Evolutionary conservation across 2,113 vertebrate species (phyloP).

Genomic region (Pygoscelis antarcticus): DNA sequence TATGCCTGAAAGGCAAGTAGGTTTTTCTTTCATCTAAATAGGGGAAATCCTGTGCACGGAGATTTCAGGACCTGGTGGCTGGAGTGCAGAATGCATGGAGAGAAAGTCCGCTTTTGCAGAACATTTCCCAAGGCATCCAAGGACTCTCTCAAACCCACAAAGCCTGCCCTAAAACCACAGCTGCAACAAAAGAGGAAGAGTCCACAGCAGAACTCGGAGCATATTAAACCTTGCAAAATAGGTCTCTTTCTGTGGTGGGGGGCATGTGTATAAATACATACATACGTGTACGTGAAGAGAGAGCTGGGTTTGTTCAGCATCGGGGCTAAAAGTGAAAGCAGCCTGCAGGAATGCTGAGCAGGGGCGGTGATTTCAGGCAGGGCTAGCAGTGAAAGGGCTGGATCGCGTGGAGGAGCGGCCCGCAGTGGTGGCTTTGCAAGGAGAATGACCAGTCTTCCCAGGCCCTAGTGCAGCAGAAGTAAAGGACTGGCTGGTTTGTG

Average conservation of each 20-base stretch:
- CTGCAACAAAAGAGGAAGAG: slow-evolving; percentile 66
- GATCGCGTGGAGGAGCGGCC: not conserved
- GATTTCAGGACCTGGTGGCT: slow-evolving; percentile 54
- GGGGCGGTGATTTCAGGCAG: not conserved
- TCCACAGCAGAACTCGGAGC: slow-evolving; percentile 24
- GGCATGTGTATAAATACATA: not conserved
- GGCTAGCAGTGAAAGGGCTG: not conserved
- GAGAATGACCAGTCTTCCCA: not conserved
- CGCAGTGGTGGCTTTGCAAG: not conserved
- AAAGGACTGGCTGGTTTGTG: not conserved
- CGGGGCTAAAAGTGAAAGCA: not conserved
- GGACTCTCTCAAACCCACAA: slow-evolving; percentile 63
- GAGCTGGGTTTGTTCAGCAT: not conserved
- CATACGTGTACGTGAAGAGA: not conserved
- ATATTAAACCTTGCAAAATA: slow-evolving; percentile 47
- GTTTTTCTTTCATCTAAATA: not conserved
- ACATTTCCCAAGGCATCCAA: slow-evolving; percentile 61
- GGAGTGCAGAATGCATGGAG: slow-evolving; percentile 19
- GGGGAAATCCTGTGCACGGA: slow-evolving; percentile 21
- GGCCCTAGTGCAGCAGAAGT: not conserved
- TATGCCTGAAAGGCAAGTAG: not conserved
- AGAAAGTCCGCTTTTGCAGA: slow-evolving; percentile 49
- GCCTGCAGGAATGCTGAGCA: not conserved
- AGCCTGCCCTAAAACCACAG: slow-evolving; percentile 64
- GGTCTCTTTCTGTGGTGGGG: not conserved